Base-by-base conservation (phyloP, 2,113 vertebrate genomes). In the Loxodonta africana region DNA sequence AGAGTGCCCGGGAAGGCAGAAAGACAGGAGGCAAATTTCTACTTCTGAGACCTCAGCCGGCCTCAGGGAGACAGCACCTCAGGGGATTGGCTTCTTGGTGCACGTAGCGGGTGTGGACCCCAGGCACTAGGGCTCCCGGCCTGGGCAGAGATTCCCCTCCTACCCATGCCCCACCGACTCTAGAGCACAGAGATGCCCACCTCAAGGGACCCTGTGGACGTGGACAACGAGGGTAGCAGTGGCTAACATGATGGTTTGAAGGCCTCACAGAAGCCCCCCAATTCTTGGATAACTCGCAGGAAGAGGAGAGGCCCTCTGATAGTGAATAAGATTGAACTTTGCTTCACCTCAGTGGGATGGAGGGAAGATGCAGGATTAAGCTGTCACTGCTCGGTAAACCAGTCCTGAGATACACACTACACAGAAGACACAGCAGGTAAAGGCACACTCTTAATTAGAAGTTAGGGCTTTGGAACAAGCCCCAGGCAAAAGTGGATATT, bases 381-480 rank as follows among this genome's bases (percentile, higher is more conserved):
- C 20, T 82, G 37, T 33, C 8, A 0, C 48, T 7, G 81, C 28
- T 44, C 63, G 83, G 21, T 25, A 91, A 83, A 86, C 81, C 65
- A 60, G 80, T 76, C 69, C 63, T 57, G 5, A 48, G 41, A 78
- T 71, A 60, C 51, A 88, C 57, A 71, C 12, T 28, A 83, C 63
- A 62, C 85, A 94, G 51, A 87, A 90, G 57, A 94, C 63, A 96
- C 41, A 69, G 46, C 37, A 80, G 62, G 4, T 30, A 84, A 90
- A 60, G 57, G 11, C 33, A 94, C n/a, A 71, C 30, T 83, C 37
- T 37, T 37, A 2, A 88, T 48, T 48, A 48, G 48, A 48, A 60
- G 48, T 82, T 94, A 91, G 65, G 12, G 88, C 67, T 69, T 91
- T 87, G 85, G 57, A 73, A 30, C 11, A 96, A 82, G 30, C 8